These are phyloP conservation scores for Zoanthus sociatus DNA, from an alignment of 92 coral and sea anemone genomes.

Conservation along the genomic window DNA sequence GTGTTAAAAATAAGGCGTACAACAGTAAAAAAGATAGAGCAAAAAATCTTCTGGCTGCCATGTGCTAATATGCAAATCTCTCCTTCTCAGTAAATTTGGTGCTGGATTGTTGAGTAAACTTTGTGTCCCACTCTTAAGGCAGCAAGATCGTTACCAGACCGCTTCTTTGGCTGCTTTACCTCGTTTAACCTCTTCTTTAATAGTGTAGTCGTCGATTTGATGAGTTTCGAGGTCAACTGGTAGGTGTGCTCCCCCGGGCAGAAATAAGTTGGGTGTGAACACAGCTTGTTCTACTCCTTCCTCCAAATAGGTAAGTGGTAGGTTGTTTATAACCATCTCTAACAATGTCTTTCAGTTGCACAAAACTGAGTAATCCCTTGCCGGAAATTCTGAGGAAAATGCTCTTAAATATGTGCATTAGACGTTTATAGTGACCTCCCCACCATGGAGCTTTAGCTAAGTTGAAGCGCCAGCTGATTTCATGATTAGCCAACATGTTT, in stretches of 20 bases:
- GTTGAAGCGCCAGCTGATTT: background rate
- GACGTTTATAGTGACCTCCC: background rate
- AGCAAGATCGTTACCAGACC: background rate
- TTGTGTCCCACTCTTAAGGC: background rate
- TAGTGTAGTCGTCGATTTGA: background rate
- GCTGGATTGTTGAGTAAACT: background rate
- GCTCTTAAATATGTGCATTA: background rate
- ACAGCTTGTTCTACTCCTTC: background rate
- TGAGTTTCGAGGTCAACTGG: background rate
- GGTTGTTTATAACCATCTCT: slow-evolving; percentile 1
- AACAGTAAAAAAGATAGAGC: too few species aligned
- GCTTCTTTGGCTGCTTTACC: background rate
- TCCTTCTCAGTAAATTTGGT: background rate
- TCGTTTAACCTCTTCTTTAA: background rate
- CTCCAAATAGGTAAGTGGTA: background rate
- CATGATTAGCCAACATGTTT: background rate
- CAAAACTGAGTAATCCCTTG: background rate
- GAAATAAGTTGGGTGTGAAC: slow-evolving; percentile 9
- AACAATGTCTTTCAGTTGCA: background rate
- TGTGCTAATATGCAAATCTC: too few species aligned
- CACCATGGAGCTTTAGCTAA: slow-evolving; percentile 23
- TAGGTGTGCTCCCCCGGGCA: slow-evolving; percentile 10
- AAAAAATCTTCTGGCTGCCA: too few species aligned
- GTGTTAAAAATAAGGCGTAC: too few species aligned
- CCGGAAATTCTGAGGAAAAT: background rate